These are phyloP conservation scores for Conger conger DNA, from an alignment of 2,113 vertebrate genomes.

Conservation along the genomic window DNA sequence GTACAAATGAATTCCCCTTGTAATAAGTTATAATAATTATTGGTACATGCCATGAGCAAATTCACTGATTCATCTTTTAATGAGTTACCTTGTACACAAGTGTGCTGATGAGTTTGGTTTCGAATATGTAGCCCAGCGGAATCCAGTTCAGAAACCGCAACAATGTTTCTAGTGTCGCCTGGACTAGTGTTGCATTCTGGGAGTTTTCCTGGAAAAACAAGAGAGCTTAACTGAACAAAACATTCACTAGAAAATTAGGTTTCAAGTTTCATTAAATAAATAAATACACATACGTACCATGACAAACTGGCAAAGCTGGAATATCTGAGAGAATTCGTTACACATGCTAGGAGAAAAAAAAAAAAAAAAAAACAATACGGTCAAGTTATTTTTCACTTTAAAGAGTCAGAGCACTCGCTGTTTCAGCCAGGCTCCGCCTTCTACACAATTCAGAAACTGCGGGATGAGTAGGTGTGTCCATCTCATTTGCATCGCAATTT, in stretches of 20 bases:
- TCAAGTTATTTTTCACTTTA: not conserved
- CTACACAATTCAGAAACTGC: no score
- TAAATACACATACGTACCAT: conserved; percentile 77
- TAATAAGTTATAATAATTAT: no score
- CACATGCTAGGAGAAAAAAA: conserved; percentile 83
- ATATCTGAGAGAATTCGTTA: conserved; percentile 99
- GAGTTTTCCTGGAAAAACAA: conserved; percentile 85
- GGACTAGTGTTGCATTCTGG: conserved; percentile 96
- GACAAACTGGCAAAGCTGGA: conserved; percentile 98
- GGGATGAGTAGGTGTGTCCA: no score
- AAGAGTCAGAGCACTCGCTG: no score
- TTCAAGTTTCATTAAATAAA: not conserved
- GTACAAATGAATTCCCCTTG: not conserved
- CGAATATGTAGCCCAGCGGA: conserved; percentile 98
- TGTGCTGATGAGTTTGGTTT: conserved; percentile 98
- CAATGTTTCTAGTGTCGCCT: conserved; percentile 94
- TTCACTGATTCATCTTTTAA: not conserved
- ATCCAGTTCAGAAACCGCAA: conserved; percentile 99
- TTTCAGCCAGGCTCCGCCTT: no score
- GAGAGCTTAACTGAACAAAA: not conserved
- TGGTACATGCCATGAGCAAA: no score
- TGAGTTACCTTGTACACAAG: conserved; percentile 94
- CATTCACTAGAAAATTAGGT: not conserved
- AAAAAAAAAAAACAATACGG: conserved; percentile 20
- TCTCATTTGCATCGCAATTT: no score